Evolutionary conservation across 2,888 invertebrate species (phyloP), one percentile per base, ranked within the genome.

Genomic region (Rotaria magnacalcarata): DNA sequence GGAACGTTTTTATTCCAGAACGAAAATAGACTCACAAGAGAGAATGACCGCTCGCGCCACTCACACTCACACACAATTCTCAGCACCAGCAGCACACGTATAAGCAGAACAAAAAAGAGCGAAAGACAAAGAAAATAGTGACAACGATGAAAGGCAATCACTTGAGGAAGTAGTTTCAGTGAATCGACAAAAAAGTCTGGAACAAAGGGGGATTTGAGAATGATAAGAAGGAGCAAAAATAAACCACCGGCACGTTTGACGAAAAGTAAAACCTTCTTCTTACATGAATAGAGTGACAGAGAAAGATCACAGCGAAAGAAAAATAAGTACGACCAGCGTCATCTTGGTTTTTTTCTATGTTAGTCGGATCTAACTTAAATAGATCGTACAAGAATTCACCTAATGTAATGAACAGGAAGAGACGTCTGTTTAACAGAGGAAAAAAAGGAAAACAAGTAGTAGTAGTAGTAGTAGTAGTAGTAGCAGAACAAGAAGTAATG

Each of bases 381-480:
- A 67, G 34, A 67, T 67, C 67, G 67, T 67, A 67, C 67, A 67
- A 67, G 67, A 67, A 67, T 67, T 67, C 10, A 67, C 67, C 67
- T 67, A 67, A 67, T 67, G 67, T 5, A 67, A 67, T 67, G 67
- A 67, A 67, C 19, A 67, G 85, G 14, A n/a, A 85, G 54, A 43
- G 47, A 43, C 85, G 58, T 85, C 41, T 86, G 84, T 86, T 60
- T 86, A 47, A 84, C 56, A 27, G 84, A 86, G 86, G 50, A 52
- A 43, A 34, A n/a, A 43, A 43, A 24, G 43, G 19, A 34, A n/a
- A n/a, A 86, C 43, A 27, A 84, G 50, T 7, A 52, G 34, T 34
- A 34, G 34, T 34, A 34, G 34, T 34, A 84, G 41, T n/a, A 56
- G 50, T 7, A 52, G 34, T 34, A 34, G 34, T 34, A 34, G 34